Percentiles rank a stretch among this genome's conserved stretches.
phyloP scores from a whole-genome alignment of 2,888 invertebrate species.

The Uropetala carovei region DNA sequence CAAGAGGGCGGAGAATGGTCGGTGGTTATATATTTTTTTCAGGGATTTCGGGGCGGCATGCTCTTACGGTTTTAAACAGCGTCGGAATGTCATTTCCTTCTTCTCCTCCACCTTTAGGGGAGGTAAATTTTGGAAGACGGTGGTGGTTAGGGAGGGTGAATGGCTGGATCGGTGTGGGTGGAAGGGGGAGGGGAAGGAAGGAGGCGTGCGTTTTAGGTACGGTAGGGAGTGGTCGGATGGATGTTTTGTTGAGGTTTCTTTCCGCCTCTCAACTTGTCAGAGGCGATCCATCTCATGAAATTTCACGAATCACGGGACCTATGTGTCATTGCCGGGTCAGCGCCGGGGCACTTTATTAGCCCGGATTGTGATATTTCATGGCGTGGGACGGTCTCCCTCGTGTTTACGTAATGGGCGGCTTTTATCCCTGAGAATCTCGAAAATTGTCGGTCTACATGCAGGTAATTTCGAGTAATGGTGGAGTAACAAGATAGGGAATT shows the following conservation, averaged over 20 bases:
- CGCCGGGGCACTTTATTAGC: conserved; percentile 3
- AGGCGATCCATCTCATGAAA: conserved; percentile 12
- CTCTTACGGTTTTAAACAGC: too few relatives aligned
- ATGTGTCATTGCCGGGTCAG: background rate
- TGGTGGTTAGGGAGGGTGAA: too few relatives aligned
- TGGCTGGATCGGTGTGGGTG: too few relatives aligned
- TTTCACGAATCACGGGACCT: background rate
- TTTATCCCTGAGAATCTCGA: background rate
- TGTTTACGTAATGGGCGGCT: background rate
- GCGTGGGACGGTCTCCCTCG: background rate
- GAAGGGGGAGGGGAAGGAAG: too few relatives aligned
- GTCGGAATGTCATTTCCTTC: too few relatives aligned
- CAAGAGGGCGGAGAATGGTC: too few relatives aligned
- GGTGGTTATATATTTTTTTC: too few relatives aligned
- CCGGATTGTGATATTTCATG: background rate
- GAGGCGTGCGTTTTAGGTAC: too few relatives aligned
- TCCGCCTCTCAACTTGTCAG: conserved; percentile 23
- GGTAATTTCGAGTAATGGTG: background rate
- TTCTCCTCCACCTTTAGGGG: too few relatives aligned
- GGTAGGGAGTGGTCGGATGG: background rate
- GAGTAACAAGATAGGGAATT: background rate
- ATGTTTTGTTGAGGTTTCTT: conserved; percentile 25
- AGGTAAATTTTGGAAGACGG: too few relatives aligned
- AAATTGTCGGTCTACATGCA: background rate
- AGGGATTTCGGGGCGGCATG: too few relatives aligned